Percentiles rank a stretch among this genome's conserved stretches.
Evolutionary conservation across 2,113 vertebrate genomes (phyloP).

Genomic region (Machaerirhynchus nigripectus): DNA sequence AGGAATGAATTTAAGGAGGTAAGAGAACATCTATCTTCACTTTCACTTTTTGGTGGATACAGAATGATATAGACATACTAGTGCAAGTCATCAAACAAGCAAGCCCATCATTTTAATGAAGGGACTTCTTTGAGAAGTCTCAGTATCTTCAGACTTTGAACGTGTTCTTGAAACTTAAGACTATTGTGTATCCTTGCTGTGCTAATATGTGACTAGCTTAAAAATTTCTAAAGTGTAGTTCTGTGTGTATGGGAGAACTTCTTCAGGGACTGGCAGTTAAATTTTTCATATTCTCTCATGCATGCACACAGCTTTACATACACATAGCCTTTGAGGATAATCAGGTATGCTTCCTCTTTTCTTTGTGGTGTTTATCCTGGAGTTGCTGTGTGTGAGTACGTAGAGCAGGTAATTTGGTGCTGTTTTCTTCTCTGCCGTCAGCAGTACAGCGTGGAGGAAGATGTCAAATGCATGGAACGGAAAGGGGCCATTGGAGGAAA

Average conservation of each 20-base stretch:
- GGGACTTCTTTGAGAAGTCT: background rate
- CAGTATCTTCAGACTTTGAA: background rate
- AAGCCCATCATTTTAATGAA: background rate
- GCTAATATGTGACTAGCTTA: background rate
- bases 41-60: background rate
- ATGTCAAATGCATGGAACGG: accelerated
- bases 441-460: background rate
- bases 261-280: background rate
- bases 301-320: background rate
- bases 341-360: background rate
- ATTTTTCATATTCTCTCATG: background rate
- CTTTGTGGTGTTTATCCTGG: background rate
- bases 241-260: background rate
- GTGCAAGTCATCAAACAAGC: background rate
- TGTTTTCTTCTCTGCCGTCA: background rate
- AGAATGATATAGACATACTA: background rate
- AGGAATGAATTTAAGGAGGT: background rate
- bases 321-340: background rate
- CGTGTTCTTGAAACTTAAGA: background rate
- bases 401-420: background rate
- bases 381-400: background rate
- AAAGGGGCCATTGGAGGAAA: background rate
- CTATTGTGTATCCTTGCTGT: background rate
- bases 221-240: background rate
- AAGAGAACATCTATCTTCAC: background rate